Evolutionary conservation across 2,888 invertebrate genomes (phyloP), one percentile per base, ranked within the genome.

Genomic region (Eristalis pertinax): DNA sequence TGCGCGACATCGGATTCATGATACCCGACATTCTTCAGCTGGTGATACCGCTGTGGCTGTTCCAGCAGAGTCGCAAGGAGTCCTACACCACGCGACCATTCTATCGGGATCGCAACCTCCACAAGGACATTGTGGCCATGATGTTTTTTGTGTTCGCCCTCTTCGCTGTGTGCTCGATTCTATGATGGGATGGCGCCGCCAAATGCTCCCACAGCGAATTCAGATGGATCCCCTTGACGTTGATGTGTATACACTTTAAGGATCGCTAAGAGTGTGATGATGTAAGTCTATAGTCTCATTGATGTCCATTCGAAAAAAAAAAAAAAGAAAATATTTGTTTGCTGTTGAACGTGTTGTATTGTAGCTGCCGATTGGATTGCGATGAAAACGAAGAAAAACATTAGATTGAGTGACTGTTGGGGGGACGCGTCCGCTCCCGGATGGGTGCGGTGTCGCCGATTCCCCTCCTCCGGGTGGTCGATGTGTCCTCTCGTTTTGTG

Each of bases 1-100:
- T 95, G 70, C 94, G 96, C 13, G 96, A 96, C 91, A 92, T 96
- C 88, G 95, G 95, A 41, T 95, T 96, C 89, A 96, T 96, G 95
- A 93, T 95, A 79, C 95, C 95, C 32, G 96, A 96, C 90, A 91
- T 95, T 64, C 92, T 96, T 43, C 95, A 95, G 90, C 93, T 96
- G 32, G 89, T 94, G 22, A 92, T 96, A 84, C 95, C 96, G 50
- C 89, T 95, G 19, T 93, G 94, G 92, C 92, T 94, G 84, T 90
- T 94, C 80, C 92, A 93, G 67, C 91, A 92, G 75, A 90, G 91
- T 15, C 91, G 93, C 3, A 90, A 91, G 11, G 93, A 93, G 84
- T 91, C 90, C 60, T 93, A 91, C 76, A 89, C 91, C 13, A 92
- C 92, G 15, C 90, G 92, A 38, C 93, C 93, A 5, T 92, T 93